Evolutionary conservation across 2,888 invertebrate genomes (phyloP).

Genomic region (Pollenia amentaria): DNA sequence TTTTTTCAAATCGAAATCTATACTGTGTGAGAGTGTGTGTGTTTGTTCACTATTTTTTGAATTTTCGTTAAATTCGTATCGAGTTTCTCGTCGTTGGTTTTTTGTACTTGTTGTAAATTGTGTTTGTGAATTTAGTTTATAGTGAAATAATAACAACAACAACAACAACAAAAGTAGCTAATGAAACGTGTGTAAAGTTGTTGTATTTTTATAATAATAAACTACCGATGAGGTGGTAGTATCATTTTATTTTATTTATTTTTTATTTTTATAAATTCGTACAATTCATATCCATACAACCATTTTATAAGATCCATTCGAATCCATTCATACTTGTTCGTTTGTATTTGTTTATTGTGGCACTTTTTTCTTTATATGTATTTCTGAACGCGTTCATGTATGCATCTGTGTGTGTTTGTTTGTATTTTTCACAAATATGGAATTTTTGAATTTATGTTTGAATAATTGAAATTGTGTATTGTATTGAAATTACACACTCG

Average conservation of each 20-base stretch:
- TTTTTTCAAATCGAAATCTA: slow-evolving; percentile 10
- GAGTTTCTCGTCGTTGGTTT: slow-evolving; percentile 33
- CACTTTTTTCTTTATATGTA: slow-evolving; percentile 54
- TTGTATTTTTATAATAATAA: slow-evolving; percentile 61
- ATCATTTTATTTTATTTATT: slow-evolving; percentile 16
- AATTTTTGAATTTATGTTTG: slow-evolving; percentile 74
- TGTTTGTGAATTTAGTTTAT: slow-evolving; percentile 49
- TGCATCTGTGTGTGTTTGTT: not conserved
- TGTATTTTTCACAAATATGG: slow-evolving; percentile 72
- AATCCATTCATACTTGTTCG: slow-evolving; percentile 36
- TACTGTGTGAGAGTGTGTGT: slow-evolving; percentile 6
- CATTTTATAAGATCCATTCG: not conserved
- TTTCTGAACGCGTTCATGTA: not conserved
- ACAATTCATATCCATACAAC: not conserved
- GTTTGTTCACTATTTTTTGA: slow-evolving; percentile 18
- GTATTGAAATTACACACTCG: slow-evolving; percentile 63
- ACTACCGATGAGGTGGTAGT: slow-evolving; percentile 60
- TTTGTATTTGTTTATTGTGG: slow-evolving; percentile 34
- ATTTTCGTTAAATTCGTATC: slow-evolving; percentile 52
- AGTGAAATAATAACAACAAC: not conserved
- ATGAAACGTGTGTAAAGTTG: slow-evolving; percentile 66
- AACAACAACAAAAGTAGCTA: slow-evolving; percentile 50
- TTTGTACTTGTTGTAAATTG: slow-evolving; percentile 54
- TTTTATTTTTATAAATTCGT: not conserved
- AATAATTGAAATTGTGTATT: slow-evolving; percentile 74